phyloP scores from a whole-genome alignment of 2,888 invertebrate genomes.

The Penaeus monodon region DNA sequence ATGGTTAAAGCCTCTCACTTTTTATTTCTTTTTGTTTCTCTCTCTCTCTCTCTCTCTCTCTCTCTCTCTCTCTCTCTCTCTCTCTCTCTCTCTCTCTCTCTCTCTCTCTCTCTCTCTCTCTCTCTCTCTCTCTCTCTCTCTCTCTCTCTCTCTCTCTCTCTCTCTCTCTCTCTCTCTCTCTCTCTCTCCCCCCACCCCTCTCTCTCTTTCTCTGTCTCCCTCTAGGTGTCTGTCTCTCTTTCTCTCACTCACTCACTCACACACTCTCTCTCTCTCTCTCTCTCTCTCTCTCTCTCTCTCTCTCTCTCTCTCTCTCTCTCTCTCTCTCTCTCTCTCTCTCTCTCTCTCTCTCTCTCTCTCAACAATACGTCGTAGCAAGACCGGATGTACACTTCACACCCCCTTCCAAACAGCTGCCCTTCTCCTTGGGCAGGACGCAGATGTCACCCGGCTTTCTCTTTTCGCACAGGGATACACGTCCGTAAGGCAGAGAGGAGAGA shows the following conservation, averaged over 20 bases:
- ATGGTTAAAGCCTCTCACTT: background rate
- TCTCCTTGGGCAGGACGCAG: too few species aligned
- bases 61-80: slow-evolving; percentile 16
- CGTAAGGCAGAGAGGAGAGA: too few species aligned
- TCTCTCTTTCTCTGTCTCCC: background rate
- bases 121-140: background rate
- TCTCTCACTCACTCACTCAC: too few species aligned
- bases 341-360: background rate
- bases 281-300: background rate
- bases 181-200: slow-evolving; percentile 20
- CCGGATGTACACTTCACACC: too few species aligned
- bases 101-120: background rate
- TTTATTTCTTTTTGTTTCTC: slow-evolving; percentile 18
- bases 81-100: slow-evolving; percentile 23
- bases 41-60: background rate
- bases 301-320: background rate
- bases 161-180: slow-evolving; percentile 1
- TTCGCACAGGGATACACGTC: too few species aligned
- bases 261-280: background rate
- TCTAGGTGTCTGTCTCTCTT: background rate
- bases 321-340: background rate
- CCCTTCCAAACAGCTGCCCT: too few species aligned
- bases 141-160: background rate
- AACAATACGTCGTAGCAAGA: too few species aligned
- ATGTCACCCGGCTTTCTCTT: too few species aligned